A percentile compares a stretch with the other conserved stretches of the same genome.
phyloP scores from a whole-genome alignment of 2,113 vertebrate genomes.

The Notiomystis cincta region DNA sequence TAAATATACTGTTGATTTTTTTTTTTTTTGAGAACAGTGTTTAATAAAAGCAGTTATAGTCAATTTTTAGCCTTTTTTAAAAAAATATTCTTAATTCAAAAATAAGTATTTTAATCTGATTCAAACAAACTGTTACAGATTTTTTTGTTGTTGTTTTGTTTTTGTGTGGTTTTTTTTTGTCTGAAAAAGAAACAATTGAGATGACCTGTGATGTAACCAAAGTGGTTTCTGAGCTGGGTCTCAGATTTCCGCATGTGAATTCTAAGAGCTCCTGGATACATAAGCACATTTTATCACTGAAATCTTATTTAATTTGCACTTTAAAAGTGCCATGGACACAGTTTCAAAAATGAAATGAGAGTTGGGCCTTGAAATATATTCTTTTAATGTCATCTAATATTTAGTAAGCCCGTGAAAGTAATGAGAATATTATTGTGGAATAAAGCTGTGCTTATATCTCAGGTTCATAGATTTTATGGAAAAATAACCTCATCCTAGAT shows the following conservation, averaged over 20 bases:
- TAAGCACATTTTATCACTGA: neutral
- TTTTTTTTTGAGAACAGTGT: neutral
- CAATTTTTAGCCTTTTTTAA: fast-evolving
- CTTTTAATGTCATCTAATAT: neutral
- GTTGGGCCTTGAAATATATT: neutral
- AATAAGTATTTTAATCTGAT: neutral
- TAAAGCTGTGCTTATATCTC: neutral
- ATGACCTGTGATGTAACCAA: neutral
- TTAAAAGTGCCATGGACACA: neutral
- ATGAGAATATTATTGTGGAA: neutral
- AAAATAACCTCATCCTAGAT: neutral
- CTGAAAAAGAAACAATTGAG: neutral
- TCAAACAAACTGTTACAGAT: neutral
- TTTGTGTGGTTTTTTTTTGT: no score
- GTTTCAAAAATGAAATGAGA: neutral
- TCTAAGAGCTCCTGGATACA: neutral
- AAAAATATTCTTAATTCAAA: neutral
- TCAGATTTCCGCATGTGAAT: neutral
- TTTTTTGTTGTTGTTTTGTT: neutral
- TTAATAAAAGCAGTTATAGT: neutral
- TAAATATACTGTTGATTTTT: neutral
- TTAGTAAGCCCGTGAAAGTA: neutral
- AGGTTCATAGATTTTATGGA: constrained; percentile 10
- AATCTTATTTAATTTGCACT: neutral
- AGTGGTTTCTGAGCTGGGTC: neutral